Evolutionary conservation across 2,113 vertebrate species (phyloP).

Genomic region (Corydoras maculifer): DNA sequence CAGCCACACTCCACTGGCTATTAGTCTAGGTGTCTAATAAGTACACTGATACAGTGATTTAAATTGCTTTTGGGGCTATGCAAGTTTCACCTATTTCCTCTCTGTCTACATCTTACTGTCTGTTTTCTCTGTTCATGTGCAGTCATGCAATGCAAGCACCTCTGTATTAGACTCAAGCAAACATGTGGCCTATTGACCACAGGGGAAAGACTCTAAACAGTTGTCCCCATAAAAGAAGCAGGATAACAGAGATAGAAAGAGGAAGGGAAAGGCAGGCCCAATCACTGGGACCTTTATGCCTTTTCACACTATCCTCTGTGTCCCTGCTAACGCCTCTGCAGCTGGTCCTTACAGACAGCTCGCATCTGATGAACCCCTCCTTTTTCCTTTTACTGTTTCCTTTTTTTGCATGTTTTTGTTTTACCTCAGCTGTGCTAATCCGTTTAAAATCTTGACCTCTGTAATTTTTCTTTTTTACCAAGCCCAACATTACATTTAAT

Average conservation of each 20-base stretch:
- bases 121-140: conserved; percentile 19
- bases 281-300: conserved; percentile 63
- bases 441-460: conserved; percentile 31
- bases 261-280: conserved; percentile 44
- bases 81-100: conserved; percentile 20
- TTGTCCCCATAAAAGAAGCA: conserved; percentile 46
- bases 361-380: conserved; percentile 17
- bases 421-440: too few species aligned
- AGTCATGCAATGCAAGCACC: conserved; percentile 15
- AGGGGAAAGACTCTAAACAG: conserved; percentile 58
- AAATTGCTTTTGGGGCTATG: conserved; percentile 12
- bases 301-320: conserved; percentile 46
- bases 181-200: conserved; percentile 49
- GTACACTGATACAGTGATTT: not conserved
- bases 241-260: conserved; percentile 15
- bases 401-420: not conserved
- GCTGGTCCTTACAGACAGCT: conserved; percentile 30
- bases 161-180: conserved; percentile 36
- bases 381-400: not conserved
- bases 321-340: conserved; percentile 38
- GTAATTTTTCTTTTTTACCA: conserved; percentile 48
- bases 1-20: conserved; percentile 17
- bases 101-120: conserved; percentile 6
- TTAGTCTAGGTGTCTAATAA: not conserved
- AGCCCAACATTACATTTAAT: conserved; percentile 24